Base-by-base conservation (phyloP, 2,113 vertebrate genomes). In the Eleginops maclovinus region DNA sequence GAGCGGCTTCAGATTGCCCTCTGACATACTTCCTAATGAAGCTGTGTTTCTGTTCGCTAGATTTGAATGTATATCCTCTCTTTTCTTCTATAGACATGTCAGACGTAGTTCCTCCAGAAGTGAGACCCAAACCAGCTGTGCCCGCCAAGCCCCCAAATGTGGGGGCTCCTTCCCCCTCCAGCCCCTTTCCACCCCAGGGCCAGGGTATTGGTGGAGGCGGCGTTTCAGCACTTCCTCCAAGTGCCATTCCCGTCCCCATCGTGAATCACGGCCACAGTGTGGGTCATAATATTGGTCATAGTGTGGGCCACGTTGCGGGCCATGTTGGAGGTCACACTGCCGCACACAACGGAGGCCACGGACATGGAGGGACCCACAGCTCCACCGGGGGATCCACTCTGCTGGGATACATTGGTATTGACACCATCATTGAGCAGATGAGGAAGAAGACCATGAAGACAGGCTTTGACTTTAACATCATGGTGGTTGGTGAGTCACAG, bases 371-470 rank as follows among this genome's bases (percentile, higher is more conserved):
- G 77, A 81, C 88, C 43, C 77, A 88, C 59, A 76, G 53, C 82
- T 60, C 89, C 26, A 14, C 78, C 0, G 91, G 91, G 8, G 94
- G 95, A 69, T 95, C 95, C 22, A 83, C 93, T 28, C 87, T 99
- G 83, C 93, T 99, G 89, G 98, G 98, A 40, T 99, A 99, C 90
- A 96, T 99, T 0, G 97, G 98, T 11, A 98, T 99, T 0, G 98
- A 99, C 92, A 97, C 97, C 83, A 99, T 99, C 88, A 99, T 99
- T 0, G 98, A 99, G 87, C 98, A 99, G 91, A 99, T 99, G 98
- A 96, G 97, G 67, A 98, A 96, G 95, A 99, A 99, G 89, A 99
- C 98, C 44, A 98, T 99, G 98, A 99, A 99, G 95, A 96, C 97
- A 0, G 97, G 98, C n/a, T 99, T 99, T 0, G 98, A 99, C 91